Conservation (phyloP, 2,888 invertebrate genomes). For the Gymnosoma rotundatum region DNA sequence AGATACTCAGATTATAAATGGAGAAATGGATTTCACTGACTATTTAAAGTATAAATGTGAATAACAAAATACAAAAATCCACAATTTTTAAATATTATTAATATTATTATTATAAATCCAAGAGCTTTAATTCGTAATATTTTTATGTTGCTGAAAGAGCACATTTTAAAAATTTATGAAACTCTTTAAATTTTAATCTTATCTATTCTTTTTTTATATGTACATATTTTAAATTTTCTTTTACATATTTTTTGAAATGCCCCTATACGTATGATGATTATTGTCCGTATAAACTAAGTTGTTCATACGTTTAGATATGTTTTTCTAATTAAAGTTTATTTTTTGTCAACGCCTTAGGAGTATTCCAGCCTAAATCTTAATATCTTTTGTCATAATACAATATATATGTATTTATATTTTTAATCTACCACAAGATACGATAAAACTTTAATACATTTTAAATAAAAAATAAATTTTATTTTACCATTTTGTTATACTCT, state of each 20-base stretch:
- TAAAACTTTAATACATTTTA: neutral
- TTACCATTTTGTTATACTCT: neutral
- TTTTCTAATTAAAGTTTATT: neutral
- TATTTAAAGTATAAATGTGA: no score
- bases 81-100: no score
- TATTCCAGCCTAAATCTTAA: neutral
- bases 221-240: neutral
- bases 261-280: conserved; percentile 7
- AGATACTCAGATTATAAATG: no score
- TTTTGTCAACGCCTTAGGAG: conserved; percentile 4
- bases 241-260: no score
- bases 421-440: neutral
- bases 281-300: neutral
- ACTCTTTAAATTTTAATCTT: no score
- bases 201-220: neutral
- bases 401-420: neutral
- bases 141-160: no score
- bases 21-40: no score
- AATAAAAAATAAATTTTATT: conserved; percentile 2
- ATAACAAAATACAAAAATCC: no score
- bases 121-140: no score
- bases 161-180: no score
- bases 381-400: neutral
- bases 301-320: conserved; percentile 4
- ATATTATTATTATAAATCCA: no score